Evolutionary conservation across 2,113 vertebrate genomes (phyloP), one percentile per base, ranked within the genome.

Genomic region (Himantopus leucocephalus): DNA sequence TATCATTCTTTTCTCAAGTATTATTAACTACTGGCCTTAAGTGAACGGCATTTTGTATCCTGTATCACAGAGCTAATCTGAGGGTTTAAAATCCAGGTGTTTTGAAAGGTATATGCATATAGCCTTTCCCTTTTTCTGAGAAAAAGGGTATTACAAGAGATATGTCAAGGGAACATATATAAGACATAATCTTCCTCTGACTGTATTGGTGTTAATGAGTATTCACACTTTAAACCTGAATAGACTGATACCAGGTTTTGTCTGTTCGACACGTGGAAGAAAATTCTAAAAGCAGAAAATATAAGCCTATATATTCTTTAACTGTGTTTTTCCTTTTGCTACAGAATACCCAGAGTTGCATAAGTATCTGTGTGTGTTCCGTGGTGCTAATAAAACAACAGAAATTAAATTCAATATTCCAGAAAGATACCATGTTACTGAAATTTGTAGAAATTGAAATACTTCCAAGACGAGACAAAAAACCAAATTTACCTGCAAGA

Each of bases 401-500:
- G 20, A 64, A 72, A 74, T 30, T 0, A 78, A 92, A 64, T 58
- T 48, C 24, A 71, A 75, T 63, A 35, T 71, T 37, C 12, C 63
- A 59, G 70, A 86, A 62, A 88, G 74, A 56, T 43, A n/a, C 4
- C 3, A 66, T 29, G 8, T 21, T 77, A n/a, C 8, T 64, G 23
- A 37, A 91, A 90, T 43, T 10, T 64, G 37, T 24, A 68, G 34
- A 94, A 37, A 72, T 8, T 55, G 1, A 88, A 95, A 58, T 18
- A 59, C 6, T 66, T 92, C 4, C 32, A 92, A 94, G n/a, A 85
- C 23, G 93, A 73, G 35, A 66, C 14, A 88, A 66, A 90, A 70
- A 82, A 66, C 1, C 5, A n/a, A 84, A 34, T 39, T 96, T 95
- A 99, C 99, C 99, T 99, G 99, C n/a, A 99, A 97, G 91, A 99